Percentiles rank a stretch among this genome's conserved stretches.
These are phyloP conservation scores for Cynoglossus semilaevis DNA, from an alignment of 2,113 vertebrate species.

Conservation along the genomic window DNA sequence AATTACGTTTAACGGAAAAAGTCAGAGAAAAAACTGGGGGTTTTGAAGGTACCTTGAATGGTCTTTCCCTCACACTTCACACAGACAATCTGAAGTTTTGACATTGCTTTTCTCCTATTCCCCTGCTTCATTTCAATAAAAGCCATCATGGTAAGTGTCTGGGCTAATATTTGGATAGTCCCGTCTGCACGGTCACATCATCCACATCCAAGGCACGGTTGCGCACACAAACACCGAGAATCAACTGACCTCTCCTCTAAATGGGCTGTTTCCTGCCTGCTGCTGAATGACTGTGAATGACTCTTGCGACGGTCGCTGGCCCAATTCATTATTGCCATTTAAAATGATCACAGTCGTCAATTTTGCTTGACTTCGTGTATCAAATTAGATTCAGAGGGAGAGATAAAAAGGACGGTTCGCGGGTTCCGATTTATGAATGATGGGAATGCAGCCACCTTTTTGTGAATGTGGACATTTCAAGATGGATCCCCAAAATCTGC, in stretches of 20 bases:
- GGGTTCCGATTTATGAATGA: slow-evolving; percentile 22
- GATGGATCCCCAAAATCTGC: neutral
- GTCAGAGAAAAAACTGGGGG: neutral
- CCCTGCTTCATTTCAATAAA: slow-evolving; percentile 34
- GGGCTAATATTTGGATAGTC: slow-evolving; percentile 61
- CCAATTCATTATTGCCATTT: neutral
- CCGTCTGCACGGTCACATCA: slow-evolving; percentile 18
- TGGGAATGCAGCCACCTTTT: neutral
- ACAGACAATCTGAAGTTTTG: too few species aligned
- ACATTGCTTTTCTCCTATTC: slow-evolving; percentile 11
- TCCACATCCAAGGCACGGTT: slow-evolving; percentile 1
- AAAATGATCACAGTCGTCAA: neutral
- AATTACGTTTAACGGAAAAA: slow-evolving; percentile 6
- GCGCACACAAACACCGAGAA: slow-evolving; percentile 6
- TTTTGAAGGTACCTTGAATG: slow-evolving; percentile 12
- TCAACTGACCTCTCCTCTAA: slow-evolving; percentile 20
- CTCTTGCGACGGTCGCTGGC: neutral
- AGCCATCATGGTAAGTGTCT: slow-evolving; percentile 51
- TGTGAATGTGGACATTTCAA: neutral
- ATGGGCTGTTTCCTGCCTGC: slow-evolving; percentile 12
- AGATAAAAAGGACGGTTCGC: neutral
- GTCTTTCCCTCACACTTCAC: neutral
- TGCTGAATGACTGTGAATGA: neutral
- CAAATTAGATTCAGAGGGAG: neutral
- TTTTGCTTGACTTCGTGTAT: too few species aligned